Base-by-base conservation (phyloP, 2,797 vertebrate species). In the Pangasius larnaudii region DNA sequence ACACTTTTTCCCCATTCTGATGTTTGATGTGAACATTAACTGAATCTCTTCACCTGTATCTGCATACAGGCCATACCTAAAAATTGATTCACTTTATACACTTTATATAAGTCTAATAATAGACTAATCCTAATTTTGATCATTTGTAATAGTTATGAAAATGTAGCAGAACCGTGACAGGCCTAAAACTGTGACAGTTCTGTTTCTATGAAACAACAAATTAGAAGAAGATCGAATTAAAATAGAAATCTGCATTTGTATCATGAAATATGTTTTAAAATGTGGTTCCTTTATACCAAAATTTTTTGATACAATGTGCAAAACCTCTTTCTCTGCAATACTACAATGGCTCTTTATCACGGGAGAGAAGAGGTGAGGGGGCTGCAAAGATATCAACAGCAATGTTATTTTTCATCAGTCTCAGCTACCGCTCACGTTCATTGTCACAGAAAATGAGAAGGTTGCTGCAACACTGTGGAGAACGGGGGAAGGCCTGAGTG, bases 401-500 rank as follows among this genome's bases (percentile, higher is more conserved):
- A 88, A 91, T 89, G 75, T 80, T 86, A 86, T 89, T 91, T 93
- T 94, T 92, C 88, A 91, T 93, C 85, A 82, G 89, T 92, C 89
- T 91, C 86, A 83, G 85, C 84, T 56, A 19, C 90, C 72, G 85
- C 92, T 93, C 89, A 90, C 87, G 91, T 94, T 95, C 88, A 93
- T 93, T 93, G 91, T 94, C 91, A 88, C 91, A 92, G 92, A 94
- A 94, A 95, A 93, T 92, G 86, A 92, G 90, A 91, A 91, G 91
- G 91, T 91, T 91, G 92, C 92, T 91, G 92, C 85, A 89, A 90
- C 58, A 86, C 81, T 86, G 87, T 72, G 39, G 90, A 82, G 88
- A 81, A 74, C 84, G 92, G 78, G 90, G 89, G 80, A 86, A 88
- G 78, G 85, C 51, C 88, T 84, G 79, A 86, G 88, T 90, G 94